Evolutionary conservation across 2,888 invertebrate genomes (phyloP), one percentile per base, ranked within the genome.

Genomic region (Lycocerus yunnanus): DNA sequence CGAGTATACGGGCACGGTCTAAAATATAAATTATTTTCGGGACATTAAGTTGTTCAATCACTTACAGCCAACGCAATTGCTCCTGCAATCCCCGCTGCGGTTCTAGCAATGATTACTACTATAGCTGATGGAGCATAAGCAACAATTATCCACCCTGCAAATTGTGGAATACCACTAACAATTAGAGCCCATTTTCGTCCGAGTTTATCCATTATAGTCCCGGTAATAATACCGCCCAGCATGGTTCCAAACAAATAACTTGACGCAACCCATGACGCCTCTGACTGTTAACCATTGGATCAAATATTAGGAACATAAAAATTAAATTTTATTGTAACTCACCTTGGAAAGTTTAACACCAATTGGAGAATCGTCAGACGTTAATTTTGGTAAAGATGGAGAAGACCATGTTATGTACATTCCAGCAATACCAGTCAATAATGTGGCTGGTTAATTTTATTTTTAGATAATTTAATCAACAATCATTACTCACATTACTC

Each of bases 61-160:
- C 63, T 76, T 63, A 78, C 78, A 24, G 66, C 27, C 58, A 66
- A 27, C 11, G 73, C 60, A 0, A 94, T 92, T 16, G 94, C 94
- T 43, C 91, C 91, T 15, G 92, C 91, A 10, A 93, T 82, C 21
- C 94, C 95, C 4, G 90, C 90, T 43, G 93, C 87, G 67, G 93
- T 90, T 71, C 93, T 87, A 0, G 92, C 92, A 0, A 88, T 85
- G 79, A 90, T 90, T 4, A 92, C 86, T 89, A 91, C 90, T 0
- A 84, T 82, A 0, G 91, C 72, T 4, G 79, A 74, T 68, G 72
- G 75, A 1, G 81, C 79, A 61, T 81, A 80, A 8, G 72, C 69
- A 16, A 86, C 69, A 2, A 87, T 82, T 4, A 81, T 75, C 89
- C 91, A 91, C 79, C 90, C 90, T 77, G 90, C 72, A 24, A 89